Evolutionary conservation across 1,140 invertebrate species (phyloP), one percentile per base, ranked within the genome.

Genomic region (Dendroctonus valens): DNA sequence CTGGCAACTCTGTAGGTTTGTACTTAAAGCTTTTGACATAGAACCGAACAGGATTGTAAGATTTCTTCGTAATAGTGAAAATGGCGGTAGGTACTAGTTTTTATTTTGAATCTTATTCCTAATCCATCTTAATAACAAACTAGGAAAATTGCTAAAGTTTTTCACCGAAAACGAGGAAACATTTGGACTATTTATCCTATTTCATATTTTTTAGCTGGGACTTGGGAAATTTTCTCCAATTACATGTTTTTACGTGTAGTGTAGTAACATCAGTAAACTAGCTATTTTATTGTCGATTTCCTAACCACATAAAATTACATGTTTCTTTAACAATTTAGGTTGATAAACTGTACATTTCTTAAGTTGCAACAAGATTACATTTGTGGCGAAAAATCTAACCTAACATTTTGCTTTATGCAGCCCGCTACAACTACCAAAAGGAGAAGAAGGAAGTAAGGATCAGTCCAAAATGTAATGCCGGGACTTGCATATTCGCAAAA

Each of bases 401-500:
- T 67, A 11, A 51, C 44, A 65, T 49, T 37, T 53, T 54, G 40
- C 40, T 61, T 51, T 67, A 2, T 74, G 42, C 50, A 77, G 75
- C 73, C 76, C 61, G 69, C 65, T 41, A 68, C 59, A 51, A 11
- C 11, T 1, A 38, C 40, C 14, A 81, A 70, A 84, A 88, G 72
- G 81, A 83, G 57, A 88, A 85, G 74, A 88, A 85, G 75, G 81
- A 85, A 70, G 81, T 84, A 91, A 93, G 79, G 76, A 75, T 80
- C 90, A 95, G 75, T 86, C 90, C 41, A 96, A 96, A 80, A 99
- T 88, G 84, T 89, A 66, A 99, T 99, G 98, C 83, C n/a, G 94
- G 65, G 96, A 99, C 79, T 87, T 99, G 72, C 89, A 92, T 72
- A 99, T 99, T 76, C 87, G 93, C n/a, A n/a, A 53, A 99, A 99